These are phyloP conservation scores for Cuniculus paca DNA, from an alignment of 2,797 vertebrate genomes.

Conservation along the genomic window DNA sequence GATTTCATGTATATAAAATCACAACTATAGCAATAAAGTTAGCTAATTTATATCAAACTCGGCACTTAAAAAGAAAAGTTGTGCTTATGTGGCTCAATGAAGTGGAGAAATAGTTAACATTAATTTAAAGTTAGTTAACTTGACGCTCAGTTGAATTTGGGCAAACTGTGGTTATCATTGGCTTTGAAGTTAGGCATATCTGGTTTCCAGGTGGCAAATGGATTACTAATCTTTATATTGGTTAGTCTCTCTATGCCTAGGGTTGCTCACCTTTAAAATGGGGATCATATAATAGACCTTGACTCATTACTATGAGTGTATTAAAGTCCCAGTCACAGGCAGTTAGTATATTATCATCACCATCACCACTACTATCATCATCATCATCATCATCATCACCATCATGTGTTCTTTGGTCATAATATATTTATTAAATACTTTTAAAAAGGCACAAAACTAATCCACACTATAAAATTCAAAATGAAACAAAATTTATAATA, in stretches of 20 bases:
- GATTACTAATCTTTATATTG: neutral
- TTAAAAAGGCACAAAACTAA: neutral
- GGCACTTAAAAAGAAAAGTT: slow-evolving; percentile 59
- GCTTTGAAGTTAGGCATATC: slow-evolving; percentile 15
- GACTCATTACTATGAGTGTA: neutral
- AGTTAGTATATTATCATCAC: neutral
- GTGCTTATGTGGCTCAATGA: slow-evolving; percentile 37
- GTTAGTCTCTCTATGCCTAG: neutral
- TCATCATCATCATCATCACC: neutral
- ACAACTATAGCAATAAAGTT: slow-evolving; percentile 72
- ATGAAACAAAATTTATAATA: neutral
- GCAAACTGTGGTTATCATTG: neutral
- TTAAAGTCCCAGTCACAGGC: neutral
- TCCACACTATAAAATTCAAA: neutral
- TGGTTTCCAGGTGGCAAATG: neutral
- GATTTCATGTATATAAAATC: slow-evolving; percentile 72
- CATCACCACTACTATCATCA: neutral
- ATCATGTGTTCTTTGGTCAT: neutral
- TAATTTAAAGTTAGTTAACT: slow-evolving; percentile 59
- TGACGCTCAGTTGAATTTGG: slow-evolving; percentile 58
- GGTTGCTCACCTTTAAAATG: slow-evolving; percentile 23
- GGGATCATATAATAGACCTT: neutral
- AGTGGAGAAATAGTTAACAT: slow-evolving; percentile 69
- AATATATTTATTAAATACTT: slow-evolving; percentile 9
- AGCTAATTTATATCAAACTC: slow-evolving; percentile 75